Conservation (phyloP, 37 sponge, comb jelly and placozoan species). For the Hexactinellida sp. region DNA sequence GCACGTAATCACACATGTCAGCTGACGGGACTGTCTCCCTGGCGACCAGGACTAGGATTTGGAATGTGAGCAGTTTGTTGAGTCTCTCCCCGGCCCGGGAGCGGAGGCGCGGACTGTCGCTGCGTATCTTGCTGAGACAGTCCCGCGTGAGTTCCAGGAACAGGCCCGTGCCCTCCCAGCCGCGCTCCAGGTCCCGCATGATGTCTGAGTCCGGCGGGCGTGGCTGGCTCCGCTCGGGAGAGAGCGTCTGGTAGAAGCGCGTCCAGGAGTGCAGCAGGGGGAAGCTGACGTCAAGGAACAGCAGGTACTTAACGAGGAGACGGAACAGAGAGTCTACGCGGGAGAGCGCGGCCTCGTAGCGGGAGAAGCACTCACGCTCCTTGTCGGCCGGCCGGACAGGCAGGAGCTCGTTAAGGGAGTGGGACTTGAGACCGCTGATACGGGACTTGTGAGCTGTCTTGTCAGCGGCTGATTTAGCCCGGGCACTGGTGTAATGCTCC, state of each 20-base stretch:
- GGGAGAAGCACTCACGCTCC: neutral
- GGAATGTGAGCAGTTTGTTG: conserved; percentile 16
- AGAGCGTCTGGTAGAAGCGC: neutral
- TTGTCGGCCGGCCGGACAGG: neutral
- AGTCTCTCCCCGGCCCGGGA: neutral
- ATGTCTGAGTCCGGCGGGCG: neutral
- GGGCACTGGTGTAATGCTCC: neutral
- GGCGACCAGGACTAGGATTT: neutral
- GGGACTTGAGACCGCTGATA: neutral
- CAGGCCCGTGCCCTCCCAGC: neutral
- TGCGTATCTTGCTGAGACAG: neutral
- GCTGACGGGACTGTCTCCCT: neutral
- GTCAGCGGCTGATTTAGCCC: neutral
- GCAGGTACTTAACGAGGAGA: neutral
- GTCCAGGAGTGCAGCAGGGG: neutral
- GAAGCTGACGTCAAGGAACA: neutral
- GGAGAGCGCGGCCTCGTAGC: neutral
- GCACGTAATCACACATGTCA: neutral
- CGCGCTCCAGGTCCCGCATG: conserved; percentile 1
- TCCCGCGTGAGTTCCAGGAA: conserved; percentile 1
- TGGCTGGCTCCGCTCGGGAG: neutral
- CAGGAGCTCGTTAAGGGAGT: neutral
- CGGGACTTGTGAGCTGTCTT: neutral
- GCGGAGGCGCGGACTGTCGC: neutral
- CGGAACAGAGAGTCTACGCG: conserved; percentile 8